phyloP scores from a whole-genome alignment of 2,113 vertebrate genomes.

The Gorsachius goisagi region DNA sequence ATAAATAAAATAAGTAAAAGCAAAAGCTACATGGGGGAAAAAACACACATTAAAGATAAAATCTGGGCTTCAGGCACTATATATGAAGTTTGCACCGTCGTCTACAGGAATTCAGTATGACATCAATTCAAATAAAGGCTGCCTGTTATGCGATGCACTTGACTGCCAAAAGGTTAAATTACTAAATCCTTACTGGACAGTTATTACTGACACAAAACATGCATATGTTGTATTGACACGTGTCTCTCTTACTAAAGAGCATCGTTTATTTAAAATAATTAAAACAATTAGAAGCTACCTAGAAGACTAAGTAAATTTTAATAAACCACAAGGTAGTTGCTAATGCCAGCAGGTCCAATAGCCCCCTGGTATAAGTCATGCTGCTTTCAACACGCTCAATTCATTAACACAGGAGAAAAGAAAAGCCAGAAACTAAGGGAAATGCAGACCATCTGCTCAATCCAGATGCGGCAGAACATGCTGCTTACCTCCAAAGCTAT shows the following conservation, averaged over 20 bases:
- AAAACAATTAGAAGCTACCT: not conserved
- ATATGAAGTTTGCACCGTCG: not conserved
- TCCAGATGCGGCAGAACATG: constrained; percentile 74
- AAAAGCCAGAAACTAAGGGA: constrained; percentile 67
- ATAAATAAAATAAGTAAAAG: not conserved
- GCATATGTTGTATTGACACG: not conserved
- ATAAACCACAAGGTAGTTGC: constrained; percentile 33
- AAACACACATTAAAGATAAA: not conserved
- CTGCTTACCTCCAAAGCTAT: constrained; percentile 63
- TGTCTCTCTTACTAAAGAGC: not conserved
- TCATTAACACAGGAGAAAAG: constrained; percentile 72
- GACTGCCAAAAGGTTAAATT: not conserved
- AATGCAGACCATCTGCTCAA: constrained; percentile 72
- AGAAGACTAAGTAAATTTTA: constrained; percentile 24
- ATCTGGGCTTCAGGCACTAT: not conserved
- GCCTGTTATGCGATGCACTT: not conserved
- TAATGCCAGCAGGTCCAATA: constrained; percentile 50
- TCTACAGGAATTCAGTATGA: not conserved
- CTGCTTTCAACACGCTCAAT: constrained; percentile 61
- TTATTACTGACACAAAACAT: not conserved
- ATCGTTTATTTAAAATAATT: not conserved
- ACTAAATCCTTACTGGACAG: not conserved
- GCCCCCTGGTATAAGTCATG: constrained; percentile 24
- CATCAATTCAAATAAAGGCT: not conserved
- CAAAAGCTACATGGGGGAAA: accelerated